Conservation (phyloP, 2,888 invertebrate genomes). For the Harmothoe impar region DNA sequence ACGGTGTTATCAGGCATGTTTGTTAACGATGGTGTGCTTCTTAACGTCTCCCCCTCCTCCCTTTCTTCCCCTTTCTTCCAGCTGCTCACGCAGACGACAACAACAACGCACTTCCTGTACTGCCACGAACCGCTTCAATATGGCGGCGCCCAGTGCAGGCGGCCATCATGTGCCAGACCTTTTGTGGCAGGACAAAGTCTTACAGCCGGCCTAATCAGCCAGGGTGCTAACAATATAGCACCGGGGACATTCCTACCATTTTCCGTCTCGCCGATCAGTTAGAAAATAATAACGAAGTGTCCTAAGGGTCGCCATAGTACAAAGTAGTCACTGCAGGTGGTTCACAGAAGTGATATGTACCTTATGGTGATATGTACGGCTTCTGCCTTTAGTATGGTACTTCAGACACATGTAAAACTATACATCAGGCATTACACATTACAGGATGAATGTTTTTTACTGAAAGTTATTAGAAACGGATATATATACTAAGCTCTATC, state of each 20-base stretch:
- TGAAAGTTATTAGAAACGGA: too few species aligned
- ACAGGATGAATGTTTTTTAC: too few species aligned
- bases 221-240: background rate
- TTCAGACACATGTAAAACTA: too few species aligned
- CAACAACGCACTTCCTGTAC: conserved; percentile 41
- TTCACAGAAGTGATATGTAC: background rate
- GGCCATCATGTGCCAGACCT: background rate
- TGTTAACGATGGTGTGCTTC: background rate
- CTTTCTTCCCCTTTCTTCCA: background rate
- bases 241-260: background rate
- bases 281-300: conserved; percentile 38
- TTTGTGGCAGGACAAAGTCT: conserved; percentile 32
- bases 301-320: background rate
- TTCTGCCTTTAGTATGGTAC: background rate
- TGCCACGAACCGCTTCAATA: background rate
- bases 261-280: conserved; percentile 38
- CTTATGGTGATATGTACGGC: background rate
- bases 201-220: background rate
- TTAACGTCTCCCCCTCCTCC: too few species aligned
- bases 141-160: conserved; percentile 25
- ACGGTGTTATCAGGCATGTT: background rate
- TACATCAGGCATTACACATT: too few species aligned
- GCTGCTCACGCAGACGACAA: conserved; percentile 18
- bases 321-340: background rate
- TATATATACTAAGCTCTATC: too few species aligned